A percentile compares a stretch with the other conserved stretches of the same genome.
These are phyloP conservation scores for Cremastinae sp. DNA, from an alignment of 2,888 invertebrate genomes.

Conservation along the genomic window DNA sequence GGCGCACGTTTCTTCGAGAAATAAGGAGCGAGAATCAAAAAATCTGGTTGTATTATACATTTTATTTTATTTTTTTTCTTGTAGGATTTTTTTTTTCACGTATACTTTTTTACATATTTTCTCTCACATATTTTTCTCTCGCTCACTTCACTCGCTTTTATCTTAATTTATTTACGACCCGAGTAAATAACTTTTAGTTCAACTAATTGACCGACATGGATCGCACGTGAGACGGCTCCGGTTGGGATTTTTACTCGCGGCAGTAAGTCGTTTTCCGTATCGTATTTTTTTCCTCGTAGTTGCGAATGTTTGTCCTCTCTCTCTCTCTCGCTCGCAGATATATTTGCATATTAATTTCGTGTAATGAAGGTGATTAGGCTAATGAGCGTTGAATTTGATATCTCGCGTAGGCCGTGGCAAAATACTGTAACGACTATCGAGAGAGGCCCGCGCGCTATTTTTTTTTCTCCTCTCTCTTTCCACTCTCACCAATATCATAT, in stretches of 20 bases:
- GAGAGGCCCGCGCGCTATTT: not conserved
- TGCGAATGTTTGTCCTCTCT: slow-evolving; percentile 69
- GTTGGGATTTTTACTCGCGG: slow-evolving; percentile 14
- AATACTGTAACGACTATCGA: slow-evolving; percentile 11
- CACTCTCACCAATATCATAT: not conserved
- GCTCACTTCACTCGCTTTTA: not conserved
- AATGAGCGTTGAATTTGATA: slow-evolving; percentile 74
- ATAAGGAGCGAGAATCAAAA: not conserved
- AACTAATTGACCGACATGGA: slow-evolving; percentile 75
- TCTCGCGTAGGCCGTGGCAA: slow-evolving; percentile 53
- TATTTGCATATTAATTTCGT: slow-evolving; percentile 77
- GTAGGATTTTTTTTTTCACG: not conserved
- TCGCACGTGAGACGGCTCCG: slow-evolving; percentile 29
- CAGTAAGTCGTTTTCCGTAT: slow-evolving; percentile 51
- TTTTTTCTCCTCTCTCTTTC: not conserved
- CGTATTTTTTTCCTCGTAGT: slow-evolving; percentile 67
- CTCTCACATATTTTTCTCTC: too few species aligned
- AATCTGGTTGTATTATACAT: slow-evolving; percentile 8
- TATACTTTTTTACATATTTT: too few species aligned
- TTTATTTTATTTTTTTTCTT: not conserved
- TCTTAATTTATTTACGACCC: slow-evolving; percentile 1
- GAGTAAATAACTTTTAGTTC: slow-evolving; percentile 65
- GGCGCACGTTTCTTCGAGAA: not conserved
- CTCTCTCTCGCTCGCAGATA: slow-evolving; percentile 64
- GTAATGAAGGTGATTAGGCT: slow-evolving; percentile 76